phyloP scores from a whole-genome alignment of 2,113 vertebrate species.

The Megalops atlanticus region DNA sequence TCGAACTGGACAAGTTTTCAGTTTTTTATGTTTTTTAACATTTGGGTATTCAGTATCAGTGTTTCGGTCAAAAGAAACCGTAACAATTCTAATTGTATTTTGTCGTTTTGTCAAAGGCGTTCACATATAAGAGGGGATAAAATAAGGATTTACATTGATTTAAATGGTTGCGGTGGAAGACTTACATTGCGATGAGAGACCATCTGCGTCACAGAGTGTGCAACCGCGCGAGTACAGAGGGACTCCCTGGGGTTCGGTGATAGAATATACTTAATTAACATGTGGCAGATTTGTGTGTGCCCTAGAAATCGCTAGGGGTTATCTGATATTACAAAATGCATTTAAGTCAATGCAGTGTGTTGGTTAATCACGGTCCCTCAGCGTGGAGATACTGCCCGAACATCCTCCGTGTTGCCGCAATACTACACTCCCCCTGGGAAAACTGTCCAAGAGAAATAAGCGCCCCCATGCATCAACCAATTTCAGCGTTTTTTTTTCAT shows the following conservation, averaged over 20 bases:
- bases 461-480: too few relatives aligned
- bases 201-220: background rate
- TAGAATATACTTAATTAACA: conserved; percentile 18
- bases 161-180: too few relatives aligned
- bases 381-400: background rate
- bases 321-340: conserved; percentile 18
- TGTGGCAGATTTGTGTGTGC: conserved; percentile 16
- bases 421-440: background rate
- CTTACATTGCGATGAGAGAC: background rate
- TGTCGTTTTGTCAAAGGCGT: background rate
- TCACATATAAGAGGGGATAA: too few relatives aligned
- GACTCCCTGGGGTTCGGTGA: background rate
- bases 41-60: background rate
- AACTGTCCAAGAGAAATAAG: background rate
- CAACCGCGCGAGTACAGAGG: background rate
- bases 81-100: background rate
- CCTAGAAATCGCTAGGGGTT: conserved; percentile 8
- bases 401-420: conserved; percentile 10
- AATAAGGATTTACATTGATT: background rate
- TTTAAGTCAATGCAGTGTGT: background rate
- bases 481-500: background rate
- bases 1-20: background rate
- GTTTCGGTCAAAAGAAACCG: background rate
- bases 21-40: too few relatives aligned
- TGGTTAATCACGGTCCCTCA: conserved; percentile 3